Conservation (phyloP, 2,113 vertebrate genomes). For the Eonycteris spelaea region DNA sequence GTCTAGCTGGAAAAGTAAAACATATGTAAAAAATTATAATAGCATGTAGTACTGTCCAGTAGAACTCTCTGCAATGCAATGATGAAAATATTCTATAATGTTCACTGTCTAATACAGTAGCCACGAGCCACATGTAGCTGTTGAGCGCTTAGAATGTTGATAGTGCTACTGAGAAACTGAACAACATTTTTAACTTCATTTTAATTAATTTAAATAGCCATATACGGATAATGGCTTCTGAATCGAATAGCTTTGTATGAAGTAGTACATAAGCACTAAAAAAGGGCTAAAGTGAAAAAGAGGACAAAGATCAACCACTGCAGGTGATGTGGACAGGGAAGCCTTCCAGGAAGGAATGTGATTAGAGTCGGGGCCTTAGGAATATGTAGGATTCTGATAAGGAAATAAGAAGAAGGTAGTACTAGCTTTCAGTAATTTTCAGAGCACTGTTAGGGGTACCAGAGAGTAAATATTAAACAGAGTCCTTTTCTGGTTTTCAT, state of each 20-base stretch:
- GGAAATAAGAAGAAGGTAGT: not conserved
- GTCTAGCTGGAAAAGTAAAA: not conserved
- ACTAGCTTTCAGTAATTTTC: not conserved
- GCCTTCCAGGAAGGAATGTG: not conserved
- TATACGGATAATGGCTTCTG: not conserved
- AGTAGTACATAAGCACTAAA: not conserved
- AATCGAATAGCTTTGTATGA: not conserved
- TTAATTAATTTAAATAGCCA: not conserved
- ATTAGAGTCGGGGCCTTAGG: not conserved
- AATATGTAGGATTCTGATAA: not conserved
- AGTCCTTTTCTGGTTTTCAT: not conserved
- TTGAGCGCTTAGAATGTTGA: not conserved
- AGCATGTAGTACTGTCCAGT: not conserved
- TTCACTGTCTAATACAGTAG: not conserved
- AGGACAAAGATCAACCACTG: not conserved
- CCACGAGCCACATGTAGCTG: not conserved
- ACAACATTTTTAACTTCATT: constrained; percentile 7
- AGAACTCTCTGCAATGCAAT: not conserved
- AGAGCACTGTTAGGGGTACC: not conserved
- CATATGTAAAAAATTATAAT: not conserved
- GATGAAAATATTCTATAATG: not conserved
- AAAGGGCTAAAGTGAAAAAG: not conserved
- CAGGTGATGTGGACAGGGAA: not conserved
- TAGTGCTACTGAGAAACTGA: not conserved
- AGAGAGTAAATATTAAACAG: not conserved